Conservation (phyloP, 2,888 invertebrate genomes). For the Melanchra persicariae region DNA sequence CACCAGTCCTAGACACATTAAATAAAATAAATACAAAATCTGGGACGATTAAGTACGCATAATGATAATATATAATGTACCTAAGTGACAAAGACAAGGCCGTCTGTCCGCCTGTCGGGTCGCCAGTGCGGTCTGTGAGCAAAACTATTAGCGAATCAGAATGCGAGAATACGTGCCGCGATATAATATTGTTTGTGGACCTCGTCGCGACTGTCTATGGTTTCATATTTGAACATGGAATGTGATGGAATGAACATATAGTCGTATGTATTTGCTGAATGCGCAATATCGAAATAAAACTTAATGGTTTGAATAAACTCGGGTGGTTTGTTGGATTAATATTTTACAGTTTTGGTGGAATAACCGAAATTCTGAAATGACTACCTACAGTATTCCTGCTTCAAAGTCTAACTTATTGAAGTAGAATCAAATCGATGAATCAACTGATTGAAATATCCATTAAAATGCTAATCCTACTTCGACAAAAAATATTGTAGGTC, state of each 20-base stretch:
- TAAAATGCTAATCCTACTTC: neutral
- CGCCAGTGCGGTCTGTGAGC: conserved; percentile 30
- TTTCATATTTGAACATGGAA: conserved; percentile 29
- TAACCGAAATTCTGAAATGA: neutral
- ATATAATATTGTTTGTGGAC: conserved; percentile 23
- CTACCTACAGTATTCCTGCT: neutral
- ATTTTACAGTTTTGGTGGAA: neutral
- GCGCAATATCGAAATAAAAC: neutral
- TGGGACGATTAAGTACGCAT: conserved; percentile 4
- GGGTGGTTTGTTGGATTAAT: neutral
- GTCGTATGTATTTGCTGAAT: neutral
- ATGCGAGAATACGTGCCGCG: conserved; percentile 23
- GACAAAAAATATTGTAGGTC: neutral
- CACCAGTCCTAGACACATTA: conserved; percentile 38
- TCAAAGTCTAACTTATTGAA: neutral
- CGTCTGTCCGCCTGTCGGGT: conserved; percentile 19
- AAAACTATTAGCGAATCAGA: conserved; percentile 42
- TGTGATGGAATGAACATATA: conserved; percentile 5
- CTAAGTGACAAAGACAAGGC: conserved; percentile 22
- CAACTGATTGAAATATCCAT: neutral
- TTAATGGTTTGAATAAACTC: neutral
- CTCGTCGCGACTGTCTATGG: conserved; percentile 10
- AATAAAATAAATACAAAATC: conserved; percentile 19
- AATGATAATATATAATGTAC: conserved; percentile 4
- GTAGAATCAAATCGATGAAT: neutral